A percentile compares a stretch with the other conserved stretches of the same genome.
Evolutionary conservation across 2,797 vertebrate species (phyloP).

Genomic region (Lepilemur septentrionalis): DNA sequence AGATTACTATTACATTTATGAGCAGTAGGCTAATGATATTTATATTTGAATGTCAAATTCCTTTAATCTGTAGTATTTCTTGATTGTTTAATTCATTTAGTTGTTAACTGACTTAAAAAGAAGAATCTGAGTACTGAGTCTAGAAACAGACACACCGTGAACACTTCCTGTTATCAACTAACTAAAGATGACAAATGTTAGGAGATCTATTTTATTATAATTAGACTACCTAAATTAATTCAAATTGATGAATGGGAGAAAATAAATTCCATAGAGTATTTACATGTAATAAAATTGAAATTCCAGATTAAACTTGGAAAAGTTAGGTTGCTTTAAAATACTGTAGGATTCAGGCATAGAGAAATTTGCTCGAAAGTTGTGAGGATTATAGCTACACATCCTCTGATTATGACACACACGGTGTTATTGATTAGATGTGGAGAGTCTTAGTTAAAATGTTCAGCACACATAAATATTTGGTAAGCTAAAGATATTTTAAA

Average conservation of each 20-base stretch:
- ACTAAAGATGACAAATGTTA: neutral
- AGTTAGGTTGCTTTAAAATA: neutral
- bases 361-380: neutral
- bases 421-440: neutral
- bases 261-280: neutral
- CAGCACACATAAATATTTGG: neutral
- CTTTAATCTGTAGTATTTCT: neutral
- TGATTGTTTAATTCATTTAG: neutral
- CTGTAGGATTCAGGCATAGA: neutral
- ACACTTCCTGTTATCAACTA: neutral
- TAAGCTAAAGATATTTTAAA: neutral
- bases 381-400: neutral
- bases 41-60: neutral
- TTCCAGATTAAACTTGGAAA: neutral
- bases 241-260: neutral
- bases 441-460: neutral
- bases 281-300: neutral
- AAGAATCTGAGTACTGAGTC: neutral
- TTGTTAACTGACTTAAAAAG: neutral
- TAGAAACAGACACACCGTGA: neutral
- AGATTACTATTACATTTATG: neutral
- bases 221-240: constrained; percentile 18
- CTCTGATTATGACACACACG: neutral
- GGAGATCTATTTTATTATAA: neutral
- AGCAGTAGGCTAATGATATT: neutral